Base-by-base conservation (phyloP, 2,797 vertebrate genomes). In the Avahi laniger region DNA sequence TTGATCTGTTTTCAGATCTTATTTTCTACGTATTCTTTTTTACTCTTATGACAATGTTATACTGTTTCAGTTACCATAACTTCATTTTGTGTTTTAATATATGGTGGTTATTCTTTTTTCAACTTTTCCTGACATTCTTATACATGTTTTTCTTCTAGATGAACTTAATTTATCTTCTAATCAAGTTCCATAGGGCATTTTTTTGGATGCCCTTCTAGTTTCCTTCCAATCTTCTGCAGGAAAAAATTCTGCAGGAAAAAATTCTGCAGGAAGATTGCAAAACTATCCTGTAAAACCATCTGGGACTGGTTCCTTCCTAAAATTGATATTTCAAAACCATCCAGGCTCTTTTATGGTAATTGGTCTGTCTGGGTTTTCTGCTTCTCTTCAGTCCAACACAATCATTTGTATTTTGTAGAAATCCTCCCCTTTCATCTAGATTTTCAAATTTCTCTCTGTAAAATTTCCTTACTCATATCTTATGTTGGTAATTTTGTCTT, bases 371-470 rank as follows among this genome's bases (percentile, higher is more conserved):
- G 41, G 3, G 13, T 79, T 73, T 73, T 33, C 43, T 59, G 43
- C 2, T 30, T 67, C 18, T 78, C 22, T 87, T 72, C 70, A 72
- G 33, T 41, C 46, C 59, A 86, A 89, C 8, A 13, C 15, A 89
- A 50, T 46, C 54, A 41, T 65, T 26, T 61, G 14, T 61, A 17
- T 93, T 73, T 93, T 80, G 24, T 76, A 72, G 30, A 91, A 89
- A 54, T 72, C 33, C 22, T 91, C 52, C 52, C 20, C 18, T 70
- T 95, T 81, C 73, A 73, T 38, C 65, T 73, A 88, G 26, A 81
- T 87, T 92, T 94, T 92, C 85, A 84, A 87, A 54, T 57, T 67
- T 67, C 38, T 54, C 95, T 67, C 11, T 48, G 54, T 85, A 59
- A 76, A 91, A 85, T 46, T 67, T 81, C 24, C 41, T 83, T 82